Evolutionary conservation across 1,140 invertebrate genomes (phyloP).

Genomic region (Drosophila grimshawi): DNA sequence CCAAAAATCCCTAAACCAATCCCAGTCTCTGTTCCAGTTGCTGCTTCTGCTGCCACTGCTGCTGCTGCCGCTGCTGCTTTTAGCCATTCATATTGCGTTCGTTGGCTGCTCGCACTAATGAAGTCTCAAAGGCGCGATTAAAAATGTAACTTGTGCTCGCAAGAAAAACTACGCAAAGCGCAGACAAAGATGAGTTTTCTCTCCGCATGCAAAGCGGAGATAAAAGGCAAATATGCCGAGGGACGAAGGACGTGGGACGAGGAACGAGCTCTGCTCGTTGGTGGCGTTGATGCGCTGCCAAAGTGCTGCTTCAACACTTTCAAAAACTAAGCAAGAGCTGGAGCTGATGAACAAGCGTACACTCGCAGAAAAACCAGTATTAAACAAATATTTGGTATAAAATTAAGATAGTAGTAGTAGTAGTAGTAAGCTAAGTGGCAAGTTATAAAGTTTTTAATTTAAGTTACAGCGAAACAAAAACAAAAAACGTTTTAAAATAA

Average conservation of each 20-base stretch:
- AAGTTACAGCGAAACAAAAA: too few relatives aligned
- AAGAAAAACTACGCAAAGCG: conserved; percentile 55
- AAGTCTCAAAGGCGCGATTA: conserved; percentile 83
- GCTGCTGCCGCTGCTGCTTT: conserved; percentile 14
- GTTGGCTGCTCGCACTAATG: conserved; percentile 66
- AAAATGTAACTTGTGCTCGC: conserved; percentile 79
- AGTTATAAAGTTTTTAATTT: too few relatives aligned
- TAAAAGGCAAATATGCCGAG: conserved; percentile 77
- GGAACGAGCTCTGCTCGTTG: conserved; percentile 44
- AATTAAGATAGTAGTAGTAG: not conserved
- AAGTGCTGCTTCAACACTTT: conserved; percentile 82
- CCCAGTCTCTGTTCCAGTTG: conserved; percentile 23
- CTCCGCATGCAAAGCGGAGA: conserved; percentile 74
- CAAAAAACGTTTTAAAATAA: too few relatives aligned
- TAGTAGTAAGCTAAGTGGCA: too few relatives aligned
- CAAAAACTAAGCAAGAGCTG: conserved; percentile 41
- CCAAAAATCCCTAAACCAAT: not conserved
- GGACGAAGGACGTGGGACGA: conserved; percentile 47
- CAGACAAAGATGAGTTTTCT: conserved; percentile 39
- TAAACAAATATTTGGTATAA: not conserved
- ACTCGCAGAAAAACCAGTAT: not conserved
- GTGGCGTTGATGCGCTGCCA: conserved; percentile 80
- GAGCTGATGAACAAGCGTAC: conserved; percentile 4
- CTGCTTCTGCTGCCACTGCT: too few relatives aligned
- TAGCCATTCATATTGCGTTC: conserved; percentile 51